Conservation (phyloP, 2,797 vertebrate genomes). For the Pseudopleuronectes americanus region DNA sequence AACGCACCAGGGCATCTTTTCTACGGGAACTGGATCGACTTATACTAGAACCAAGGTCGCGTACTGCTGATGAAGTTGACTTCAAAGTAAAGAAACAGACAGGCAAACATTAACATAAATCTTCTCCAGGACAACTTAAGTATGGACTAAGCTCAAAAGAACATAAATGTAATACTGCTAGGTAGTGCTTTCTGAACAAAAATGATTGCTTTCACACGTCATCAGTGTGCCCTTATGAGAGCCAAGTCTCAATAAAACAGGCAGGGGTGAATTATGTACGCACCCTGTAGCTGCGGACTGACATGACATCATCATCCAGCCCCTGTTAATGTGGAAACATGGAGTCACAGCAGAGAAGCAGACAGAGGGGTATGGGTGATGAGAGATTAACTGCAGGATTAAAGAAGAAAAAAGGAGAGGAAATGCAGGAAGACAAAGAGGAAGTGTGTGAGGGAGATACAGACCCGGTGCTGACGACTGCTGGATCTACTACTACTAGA, state of each 20-base stretch:
- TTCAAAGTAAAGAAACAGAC: slow-evolving; percentile 70
- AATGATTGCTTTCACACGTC: slow-evolving; percentile 41
- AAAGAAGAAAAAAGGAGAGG: slow-evolving; percentile 51
- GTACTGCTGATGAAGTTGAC: slow-evolving; percentile 80
- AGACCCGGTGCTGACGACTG: slow-evolving; percentile 89
- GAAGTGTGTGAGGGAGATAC: slow-evolving; percentile 80
- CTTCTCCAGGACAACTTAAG: slow-evolving; percentile 7
- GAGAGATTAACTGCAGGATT: slow-evolving; percentile 51
- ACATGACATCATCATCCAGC: slow-evolving; percentile 82
- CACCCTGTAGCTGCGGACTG: slow-evolving; percentile 86
- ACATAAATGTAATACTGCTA: not conserved
- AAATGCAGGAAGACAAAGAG: slow-evolving; percentile 56
- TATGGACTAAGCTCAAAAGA: slow-evolving; percentile 9
- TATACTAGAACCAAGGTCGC: slow-evolving; percentile 81
- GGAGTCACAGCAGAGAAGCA: slow-evolving; percentile 64
- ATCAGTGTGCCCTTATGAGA: slow-evolving; percentile 18
- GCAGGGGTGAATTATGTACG: slow-evolving; percentile 75
- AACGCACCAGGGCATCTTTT: slow-evolving; percentile 88
- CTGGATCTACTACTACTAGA: slow-evolving; percentile 85
- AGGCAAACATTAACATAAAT: slow-evolving; percentile 22
- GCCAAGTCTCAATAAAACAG: slow-evolving; percentile 28
- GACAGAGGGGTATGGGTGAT: slow-evolving; percentile 55
- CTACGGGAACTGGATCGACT: slow-evolving; percentile 85
- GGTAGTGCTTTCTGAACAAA: slow-evolving; percentile 16
- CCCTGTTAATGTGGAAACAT: slow-evolving; percentile 77